Percentiles rank a stretch among this genome's conserved stretches.
These are phyloP conservation scores for Okapia johnstoni DNA, from an alignment of 2,113 vertebrate species.

Conservation along the genomic window DNA sequence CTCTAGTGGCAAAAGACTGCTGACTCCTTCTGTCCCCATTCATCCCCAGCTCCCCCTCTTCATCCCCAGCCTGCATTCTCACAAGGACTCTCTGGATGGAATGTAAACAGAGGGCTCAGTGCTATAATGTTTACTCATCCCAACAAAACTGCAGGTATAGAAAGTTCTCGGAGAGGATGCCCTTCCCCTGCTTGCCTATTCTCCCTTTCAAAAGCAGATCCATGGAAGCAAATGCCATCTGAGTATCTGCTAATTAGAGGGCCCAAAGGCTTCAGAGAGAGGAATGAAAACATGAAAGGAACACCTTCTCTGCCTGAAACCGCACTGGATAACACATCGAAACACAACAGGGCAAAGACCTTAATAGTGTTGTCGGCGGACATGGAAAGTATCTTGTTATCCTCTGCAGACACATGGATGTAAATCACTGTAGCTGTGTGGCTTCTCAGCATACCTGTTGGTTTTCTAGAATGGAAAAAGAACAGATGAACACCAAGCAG, in stretches of 20 bases:
- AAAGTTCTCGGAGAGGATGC: neutral
- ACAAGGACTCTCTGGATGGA: neutral
- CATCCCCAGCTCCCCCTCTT: neutral
- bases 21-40: neutral
- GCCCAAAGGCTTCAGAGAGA: neutral
- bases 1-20: neutral
- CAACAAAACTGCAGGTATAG: neutral
- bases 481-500: conserved; percentile 25
- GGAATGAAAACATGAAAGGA: neutral
- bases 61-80: neutral
- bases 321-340: rapidly evolving
- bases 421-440: conserved; percentile 77
- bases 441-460: conserved; percentile 81
- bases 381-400: conserved; percentile 80
- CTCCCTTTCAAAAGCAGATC: neutral
- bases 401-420: conserved; percentile 77
- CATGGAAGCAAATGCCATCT: neutral
- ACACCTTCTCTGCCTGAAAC: neutral
- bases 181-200: neutral
- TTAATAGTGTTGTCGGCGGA: conserved; percentile 80
- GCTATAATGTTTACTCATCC: neutral
- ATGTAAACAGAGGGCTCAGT: neutral
- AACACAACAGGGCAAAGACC: conserved; percentile 54
- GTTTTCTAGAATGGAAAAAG: conserved; percentile 74
- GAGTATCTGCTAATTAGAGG: neutral